Evolutionary conservation across 2,888 invertebrate genomes (phyloP), one percentile per base, ranked within the genome.

Genomic region (Agrilus biguttatus): DNA sequence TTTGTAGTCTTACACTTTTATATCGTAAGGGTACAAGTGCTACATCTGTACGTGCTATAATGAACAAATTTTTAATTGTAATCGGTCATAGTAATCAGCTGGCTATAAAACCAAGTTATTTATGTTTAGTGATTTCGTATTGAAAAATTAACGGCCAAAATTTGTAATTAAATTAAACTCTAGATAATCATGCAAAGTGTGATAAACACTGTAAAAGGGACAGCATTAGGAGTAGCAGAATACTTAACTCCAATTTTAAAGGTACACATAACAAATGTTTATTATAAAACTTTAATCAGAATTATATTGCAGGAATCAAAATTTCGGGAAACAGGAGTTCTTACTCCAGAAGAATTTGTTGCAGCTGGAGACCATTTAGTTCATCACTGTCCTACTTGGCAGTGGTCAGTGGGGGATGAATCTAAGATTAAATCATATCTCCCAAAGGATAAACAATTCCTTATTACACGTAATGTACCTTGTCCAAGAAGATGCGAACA

Each of bases 351-450:
- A 64, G 98, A 97, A 71, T 99, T 97, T 75, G 90, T 98, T 4
- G 91, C 87, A 4, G 97, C 98, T 14, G 98, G 98, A 2, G 97
- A 98, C 61, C 97, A 98, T 67, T 69, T 99, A 43, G 96, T 97
- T 0, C 96, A 98, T 67, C 96, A 97, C 62, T 99, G 97, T 61
- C 97, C 98, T 1, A 97, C 98, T 0, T 99, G 98, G 98, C 90
- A 93, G 60, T 99, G 98, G 98, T 83, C 89, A 1, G 73, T 76
- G 52, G 96, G 95, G 0, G 96, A 97, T 63, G 87, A 90, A 52
- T 73, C 82, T n/a, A 87, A 87, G 67, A 69, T 79, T 21, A 89
- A 92, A 59, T 68, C 85, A 1, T 97, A 95, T 69, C 73, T 98
- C 49, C 98, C 98, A 0, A 73, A 79, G 58, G 88, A 93, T 56